phyloP scores from a whole-genome alignment of 1,140 invertebrate genomes.

The Lepidotrigona ventralis region DNA sequence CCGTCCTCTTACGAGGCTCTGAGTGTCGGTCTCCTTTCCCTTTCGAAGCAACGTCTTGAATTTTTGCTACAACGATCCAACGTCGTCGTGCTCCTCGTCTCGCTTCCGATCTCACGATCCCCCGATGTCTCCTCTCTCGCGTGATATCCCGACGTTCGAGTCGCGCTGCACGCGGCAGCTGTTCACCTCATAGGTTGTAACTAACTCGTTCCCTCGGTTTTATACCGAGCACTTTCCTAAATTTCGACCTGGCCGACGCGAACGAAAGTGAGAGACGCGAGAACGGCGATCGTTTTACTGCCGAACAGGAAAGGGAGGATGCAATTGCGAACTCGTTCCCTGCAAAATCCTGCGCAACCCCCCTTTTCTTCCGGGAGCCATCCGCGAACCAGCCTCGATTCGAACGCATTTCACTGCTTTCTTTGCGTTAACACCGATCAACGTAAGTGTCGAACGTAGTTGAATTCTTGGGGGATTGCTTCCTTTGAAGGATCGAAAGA shows the following conservation, averaged over 20 bases:
- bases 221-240: slow-evolving; percentile 72
- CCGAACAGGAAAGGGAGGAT: slow-evolving; percentile 25
- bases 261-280: slow-evolving; percentile 44
- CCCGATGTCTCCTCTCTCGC: slow-evolving; percentile 54
- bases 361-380: not conserved
- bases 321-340: slow-evolving; percentile 22
- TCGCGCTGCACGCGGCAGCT: slow-evolving; percentile 48
- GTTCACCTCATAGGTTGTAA: slow-evolving; percentile 53
- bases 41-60: not conserved
- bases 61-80: not conserved
- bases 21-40: slow-evolving; percentile 57
- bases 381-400: not conserved
- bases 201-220: slow-evolving; percentile 59
- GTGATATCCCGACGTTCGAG: slow-evolving; percentile 65
- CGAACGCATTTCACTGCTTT: not conserved
- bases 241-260: slow-evolving; percentile 54
- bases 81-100: not conserved
- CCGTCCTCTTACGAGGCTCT: slow-evolving; percentile 75
- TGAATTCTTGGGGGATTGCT: not conserved
- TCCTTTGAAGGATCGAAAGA: not conserved
- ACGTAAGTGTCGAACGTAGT: not conserved
- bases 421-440: not conserved
- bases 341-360: not conserved
- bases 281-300: slow-evolving; percentile 54
- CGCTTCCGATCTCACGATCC: not conserved